These are phyloP conservation scores for Zelostemma sp. DNA, from an alignment of 1,140 invertebrate genomes.

Conservation along the genomic window DNA sequence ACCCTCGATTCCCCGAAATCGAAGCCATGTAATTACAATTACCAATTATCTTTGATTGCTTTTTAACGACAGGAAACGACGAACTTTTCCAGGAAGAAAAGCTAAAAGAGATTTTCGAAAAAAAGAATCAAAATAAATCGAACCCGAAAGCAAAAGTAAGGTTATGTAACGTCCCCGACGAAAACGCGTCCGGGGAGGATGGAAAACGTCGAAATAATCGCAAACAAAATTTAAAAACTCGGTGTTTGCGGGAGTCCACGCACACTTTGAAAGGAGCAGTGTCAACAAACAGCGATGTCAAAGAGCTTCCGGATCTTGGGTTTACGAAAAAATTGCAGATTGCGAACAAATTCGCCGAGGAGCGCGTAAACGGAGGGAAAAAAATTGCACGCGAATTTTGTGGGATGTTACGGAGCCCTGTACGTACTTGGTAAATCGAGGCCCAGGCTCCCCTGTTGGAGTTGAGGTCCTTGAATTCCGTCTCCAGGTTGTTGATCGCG, in stretches of 20 bases:
- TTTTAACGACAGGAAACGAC: no score
- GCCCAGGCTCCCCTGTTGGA: slow-evolving; percentile 74
- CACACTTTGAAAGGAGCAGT: slow-evolving; percentile 12
- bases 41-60: no score
- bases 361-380: no score
- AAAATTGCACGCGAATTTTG: no score
- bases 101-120: no score
- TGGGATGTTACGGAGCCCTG: not conserved
- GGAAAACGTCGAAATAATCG: no score
- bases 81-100: no score
- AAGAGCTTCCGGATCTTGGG: not conserved
- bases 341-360: not conserved
- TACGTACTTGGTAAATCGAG: slow-evolving; percentile 76
- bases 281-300: slow-evolving; percentile 10
- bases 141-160: slow-evolving; percentile 29
- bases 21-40: no score
- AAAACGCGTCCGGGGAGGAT: no score
- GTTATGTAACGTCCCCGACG: not conserved
- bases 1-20: no score
- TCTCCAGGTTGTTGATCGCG: slow-evolving; percentile 73
- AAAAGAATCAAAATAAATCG: no score
- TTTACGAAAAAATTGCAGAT: no score
- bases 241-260: not conserved
- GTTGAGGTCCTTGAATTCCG: slow-evolving; percentile 77
- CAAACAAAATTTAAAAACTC: not conserved